Evolutionary conservation across 2,113 vertebrate genomes (phyloP), one percentile per base, ranked within the genome.

Genomic region (Otis tarda): DNA sequence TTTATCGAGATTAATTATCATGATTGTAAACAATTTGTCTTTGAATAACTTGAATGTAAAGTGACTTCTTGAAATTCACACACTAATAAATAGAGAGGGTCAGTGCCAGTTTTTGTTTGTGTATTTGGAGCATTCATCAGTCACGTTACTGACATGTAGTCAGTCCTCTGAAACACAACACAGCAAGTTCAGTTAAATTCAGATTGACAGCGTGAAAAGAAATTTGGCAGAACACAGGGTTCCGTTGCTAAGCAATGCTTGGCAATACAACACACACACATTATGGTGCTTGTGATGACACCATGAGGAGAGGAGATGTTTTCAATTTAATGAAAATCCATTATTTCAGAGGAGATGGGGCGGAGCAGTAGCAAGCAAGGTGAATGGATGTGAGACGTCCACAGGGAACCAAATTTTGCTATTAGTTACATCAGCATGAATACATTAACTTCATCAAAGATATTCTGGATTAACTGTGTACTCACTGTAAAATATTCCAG

Each of bases 221-320:
- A 95, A 96, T 90, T 95, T 98, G 98, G 98, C 97, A 97, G 98
- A 96, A 97, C 95, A 96, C 73, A 83, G 79, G 92, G 91, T 94
- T 95, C 97, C 0, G 97, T 98, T 98, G 97, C 98, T 97, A 97
- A 96, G 98, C 64, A 77, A 96, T 95, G 83, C 91, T 95, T 97
- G 94, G 95, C 97, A 97, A 89, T 90, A 64, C 10, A 95, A 73
- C 83, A 50, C 45, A 53, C 1, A 16, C 79, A 78, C 64, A 57
- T 83, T 83, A 92, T 93, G 96, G 90, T 71, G 63, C 87, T 94
- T 89, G 82, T 83, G 96, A 94, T 93, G 93, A 95, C 88, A 94
- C 95, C 64, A 57, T 13, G 35, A 71, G 93, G 83, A 97, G 56
- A 82, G 67, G 16, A 88, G 59, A 87, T 87, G 59, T 91, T 95